Base-by-base conservation (phyloP, 2,888 invertebrate genomes). In the Gymnoscelis rufifasciata region DNA sequence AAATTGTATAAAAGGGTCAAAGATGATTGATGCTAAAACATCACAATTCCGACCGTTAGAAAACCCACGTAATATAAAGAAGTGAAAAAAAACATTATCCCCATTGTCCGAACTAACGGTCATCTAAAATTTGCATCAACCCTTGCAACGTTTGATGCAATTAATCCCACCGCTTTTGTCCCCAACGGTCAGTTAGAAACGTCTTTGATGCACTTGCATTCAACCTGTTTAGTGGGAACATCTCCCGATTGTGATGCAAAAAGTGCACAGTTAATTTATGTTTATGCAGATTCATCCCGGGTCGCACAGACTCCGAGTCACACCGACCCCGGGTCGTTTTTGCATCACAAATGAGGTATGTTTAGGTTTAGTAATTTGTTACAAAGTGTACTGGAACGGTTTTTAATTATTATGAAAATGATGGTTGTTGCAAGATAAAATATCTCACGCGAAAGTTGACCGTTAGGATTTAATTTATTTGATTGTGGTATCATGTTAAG, bases 221-320 rank as follows among this genome's bases (percentile, higher is more conserved):
- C 72, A 68, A 82, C 82, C 79, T 81, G 74, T 64, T 66, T 53
- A 66, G 69, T 79, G 81, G 65, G 78, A 81, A 82, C 61, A 61
- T 67, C 58, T 59, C 52, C 71, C 65, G 48, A 68, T 80, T 79
- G 73, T 79, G 38, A 77, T 77, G 74, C 71, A 73, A 71, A 78
- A 75, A 66, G 52, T 61, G 52, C 55, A 54, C 67, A 64, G 68
- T 72, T 82, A 79, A 84, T 76, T 75, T 71, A 80, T 63, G 67
- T 75, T 80, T 83, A 83, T 82, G 80, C 70, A 76, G 65, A 78
- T 78, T 55, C 46, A 57, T 64, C 60, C 67, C 51, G 55, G 62
- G 61, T 39, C 43, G 33, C 40, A 49, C 40, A 41, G 38, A 44
- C n/a, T n/a, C 67, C 51, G 55, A 61, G 61, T 39, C 43, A 29